Conservation (phyloP, 2,797 vertebrate species). For the Vireo griseus region DNA sequence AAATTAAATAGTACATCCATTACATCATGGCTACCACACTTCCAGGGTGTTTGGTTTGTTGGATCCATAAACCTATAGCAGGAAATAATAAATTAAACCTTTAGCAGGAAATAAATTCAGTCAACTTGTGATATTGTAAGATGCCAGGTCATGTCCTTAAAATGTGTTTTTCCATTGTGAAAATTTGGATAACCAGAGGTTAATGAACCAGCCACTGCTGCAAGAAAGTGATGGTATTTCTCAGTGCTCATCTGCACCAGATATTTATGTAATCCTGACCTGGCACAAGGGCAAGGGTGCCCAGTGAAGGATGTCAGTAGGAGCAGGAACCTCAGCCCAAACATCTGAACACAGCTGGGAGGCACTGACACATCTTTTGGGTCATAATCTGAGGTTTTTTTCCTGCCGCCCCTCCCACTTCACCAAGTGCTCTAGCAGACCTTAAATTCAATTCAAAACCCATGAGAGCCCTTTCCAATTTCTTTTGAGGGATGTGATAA, state of each 20-base stretch:
- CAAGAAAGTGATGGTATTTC: neutral
- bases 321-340: neutral
- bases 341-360: neutral
- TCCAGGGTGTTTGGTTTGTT: neutral
- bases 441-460: neutral
- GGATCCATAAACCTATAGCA: neutral
- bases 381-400: neutral
- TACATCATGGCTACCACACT: neutral
- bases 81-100: neutral
- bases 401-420: neutral
- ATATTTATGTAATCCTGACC: neutral
- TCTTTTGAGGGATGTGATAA: neutral
- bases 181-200: neutral
- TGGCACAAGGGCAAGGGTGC: accelerated
- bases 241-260: neutral
- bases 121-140: neutral
- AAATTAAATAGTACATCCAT: neutral
- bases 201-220: neutral
- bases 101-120: neutral
- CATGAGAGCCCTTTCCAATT: neutral
- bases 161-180: neutral
- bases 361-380: neutral
- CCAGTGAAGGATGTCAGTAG: neutral
- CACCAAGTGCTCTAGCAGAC: neutral
- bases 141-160: neutral